Conservation (phyloP, 2,888 invertebrate genomes). For the Hedychridium roseum region DNA sequence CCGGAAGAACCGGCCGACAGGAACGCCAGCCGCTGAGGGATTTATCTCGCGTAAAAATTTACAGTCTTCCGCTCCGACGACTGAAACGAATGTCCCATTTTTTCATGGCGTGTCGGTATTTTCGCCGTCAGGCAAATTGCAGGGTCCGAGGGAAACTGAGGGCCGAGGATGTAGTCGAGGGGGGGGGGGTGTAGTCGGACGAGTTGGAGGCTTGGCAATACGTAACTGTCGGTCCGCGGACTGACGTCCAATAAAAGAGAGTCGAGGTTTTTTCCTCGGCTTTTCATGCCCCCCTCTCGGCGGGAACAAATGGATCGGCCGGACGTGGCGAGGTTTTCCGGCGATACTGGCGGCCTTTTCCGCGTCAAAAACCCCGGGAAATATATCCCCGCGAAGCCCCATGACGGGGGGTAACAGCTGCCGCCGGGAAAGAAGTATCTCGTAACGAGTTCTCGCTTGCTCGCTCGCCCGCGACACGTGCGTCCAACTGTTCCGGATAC, state of each 20-base stretch:
- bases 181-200: too few species aligned
- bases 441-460: slow-evolving; percentile 32
- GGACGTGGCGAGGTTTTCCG: slow-evolving; percentile 23
- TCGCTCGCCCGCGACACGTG: too few species aligned
- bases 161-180: background rate
- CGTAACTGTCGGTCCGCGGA: slow-evolving; percentile 44
- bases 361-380: slow-evolving; percentile 18
- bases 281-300: slow-evolving; percentile 12
- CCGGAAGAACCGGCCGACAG: too few species aligned
- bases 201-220: slow-evolving; percentile 37
- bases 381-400: slow-evolving; percentile 1
- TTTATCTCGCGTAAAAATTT: too few species aligned
- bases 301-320: slow-evolving; percentile 38
- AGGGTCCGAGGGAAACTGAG: background rate
- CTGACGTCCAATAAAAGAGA: slow-evolving; percentile 42
- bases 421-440: slow-evolving; percentile 20
- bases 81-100: too few species aligned
- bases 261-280: slow-evolving; percentile 24
- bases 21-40: too few species aligned
- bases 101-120: too few species aligned
- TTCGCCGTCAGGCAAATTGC: too few species aligned
- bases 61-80: too few species aligned
- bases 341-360: slow-evolving; percentile 20
- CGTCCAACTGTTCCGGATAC: slow-evolving; percentile 19
- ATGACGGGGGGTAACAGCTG: slow-evolving; percentile 25